Percentiles rank a stretch among this genome's conserved stretches.
These are phyloP conservation scores for Philhelius pedissequus DNA, from an alignment of 2,888 invertebrate genomes.

Conservation along the genomic window DNA sequence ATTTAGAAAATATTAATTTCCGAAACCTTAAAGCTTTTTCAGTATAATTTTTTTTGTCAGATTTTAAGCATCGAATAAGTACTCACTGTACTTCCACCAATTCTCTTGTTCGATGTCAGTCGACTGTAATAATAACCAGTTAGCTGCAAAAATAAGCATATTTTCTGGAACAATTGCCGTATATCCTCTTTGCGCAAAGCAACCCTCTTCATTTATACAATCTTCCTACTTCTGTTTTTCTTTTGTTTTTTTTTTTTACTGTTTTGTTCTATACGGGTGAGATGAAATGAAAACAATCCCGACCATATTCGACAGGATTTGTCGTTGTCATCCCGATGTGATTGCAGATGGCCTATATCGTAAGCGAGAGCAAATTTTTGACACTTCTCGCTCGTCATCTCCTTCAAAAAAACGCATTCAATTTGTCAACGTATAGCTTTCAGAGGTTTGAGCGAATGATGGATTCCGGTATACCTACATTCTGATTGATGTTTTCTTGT, in stretches of 20 bases:
- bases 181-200: neutral
- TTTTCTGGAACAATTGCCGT: conserved; percentile 12
- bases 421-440: conserved; percentile 59
- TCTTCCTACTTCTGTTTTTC: neutral
- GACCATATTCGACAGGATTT: neutral
- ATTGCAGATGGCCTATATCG: neutral
- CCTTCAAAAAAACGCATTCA: conserved; percentile 45
- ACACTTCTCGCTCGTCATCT: neutral
- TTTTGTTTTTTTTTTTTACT: no score
- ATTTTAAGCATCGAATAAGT: no score
- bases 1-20: no score
- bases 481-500: conserved; percentile 52
- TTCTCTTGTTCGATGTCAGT: neutral
- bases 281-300: conserved; percentile 6
- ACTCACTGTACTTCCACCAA: neutral
- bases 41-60: no score
- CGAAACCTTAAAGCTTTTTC: no score
- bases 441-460: conserved; percentile 45
- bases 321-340: neutral
- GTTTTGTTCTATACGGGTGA: neutral
- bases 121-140: conserved; percentile 27
- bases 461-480: conserved; percentile 41
- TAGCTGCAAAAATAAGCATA: conserved; percentile 31
- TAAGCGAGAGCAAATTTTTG: neutral
- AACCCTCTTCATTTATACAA: neutral